Conservation (phyloP, 2,888 invertebrate genomes). For the Zygothrica quintamaculata region DNA sequence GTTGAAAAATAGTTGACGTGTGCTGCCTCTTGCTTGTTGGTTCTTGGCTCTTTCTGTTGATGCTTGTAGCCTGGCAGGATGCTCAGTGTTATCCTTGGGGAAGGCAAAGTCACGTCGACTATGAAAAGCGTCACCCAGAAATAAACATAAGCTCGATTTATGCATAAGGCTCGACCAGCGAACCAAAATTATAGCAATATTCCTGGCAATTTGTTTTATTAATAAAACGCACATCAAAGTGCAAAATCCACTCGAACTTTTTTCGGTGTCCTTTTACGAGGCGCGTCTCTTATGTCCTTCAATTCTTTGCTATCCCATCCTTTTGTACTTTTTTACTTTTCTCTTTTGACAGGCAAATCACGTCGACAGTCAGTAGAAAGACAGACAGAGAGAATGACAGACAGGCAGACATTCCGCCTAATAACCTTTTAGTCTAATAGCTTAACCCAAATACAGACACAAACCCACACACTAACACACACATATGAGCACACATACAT, state of each 20-base stretch:
- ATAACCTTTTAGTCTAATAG: conserved; percentile 70
- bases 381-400: conserved; percentile 12
- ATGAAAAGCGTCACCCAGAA: conserved; percentile 26
- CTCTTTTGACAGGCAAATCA: conserved; percentile 57
- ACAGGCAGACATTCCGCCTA: conserved; percentile 16
- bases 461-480: conserved; percentile 21
- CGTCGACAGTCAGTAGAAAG: conserved; percentile 37
- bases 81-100: conserved; percentile 26
- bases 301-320: conserved; percentile 6
- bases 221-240: conserved; percentile 66
- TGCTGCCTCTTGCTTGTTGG: conserved; percentile 21
- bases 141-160: conserved; percentile 53
- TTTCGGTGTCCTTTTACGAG: conserved; percentile 16
- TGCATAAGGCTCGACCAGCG: conserved; percentile 29
- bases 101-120: conserved; percentile 32
- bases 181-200: conserved; percentile 49
- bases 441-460: conserved; percentile 47
- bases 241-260: conserved; percentile 57
- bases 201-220: conserved; percentile 62
- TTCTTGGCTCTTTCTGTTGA: neutral
- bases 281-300: no score
- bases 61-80: conserved; percentile 48
- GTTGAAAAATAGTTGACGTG: conserved; percentile 65
- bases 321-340: no score
- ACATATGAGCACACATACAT: conserved; percentile 29